These are phyloP conservation scores for Drosophila neutralis DNA, from an alignment of 2,888 invertebrate species.

Conservation along the genomic window DNA sequence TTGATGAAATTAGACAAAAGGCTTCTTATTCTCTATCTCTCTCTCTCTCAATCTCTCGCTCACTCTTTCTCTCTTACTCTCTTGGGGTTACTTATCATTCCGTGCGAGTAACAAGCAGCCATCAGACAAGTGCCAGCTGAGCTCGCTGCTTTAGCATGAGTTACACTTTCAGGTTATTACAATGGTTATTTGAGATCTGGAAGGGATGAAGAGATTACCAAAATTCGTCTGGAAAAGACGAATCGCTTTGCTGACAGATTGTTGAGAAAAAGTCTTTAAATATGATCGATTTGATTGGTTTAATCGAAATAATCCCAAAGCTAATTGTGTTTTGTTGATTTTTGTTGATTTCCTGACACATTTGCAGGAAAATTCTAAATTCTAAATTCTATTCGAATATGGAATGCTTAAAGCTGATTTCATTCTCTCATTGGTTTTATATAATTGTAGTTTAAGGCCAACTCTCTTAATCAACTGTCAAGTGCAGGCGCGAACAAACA, in stretches of 20 bases:
- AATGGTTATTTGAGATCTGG: slow-evolving; percentile 25
- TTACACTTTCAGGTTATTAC: slow-evolving; percentile 18
- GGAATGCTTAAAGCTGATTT: neutral
- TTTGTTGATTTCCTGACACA: neutral
- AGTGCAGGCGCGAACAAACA: neutral
- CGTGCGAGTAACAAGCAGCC: slow-evolving; percentile 30
- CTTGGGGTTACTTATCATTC: slow-evolving; percentile 54
- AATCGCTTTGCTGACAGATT: slow-evolving; percentile 41
- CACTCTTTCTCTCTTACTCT: neutral
- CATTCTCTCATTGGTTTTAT: neutral
- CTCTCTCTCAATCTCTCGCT: neutral
- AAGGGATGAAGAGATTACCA: slow-evolving; percentile 9
- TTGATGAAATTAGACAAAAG: slow-evolving; percentile 76
- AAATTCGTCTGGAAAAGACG: slow-evolving; percentile 18
- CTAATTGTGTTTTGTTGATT: neutral
- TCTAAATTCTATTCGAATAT: neutral
- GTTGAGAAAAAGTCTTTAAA: slow-evolving; percentile 7
- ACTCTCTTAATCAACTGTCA: neutral
- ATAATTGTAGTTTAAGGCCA: neutral
- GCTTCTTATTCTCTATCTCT: neutral
- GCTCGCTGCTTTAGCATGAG: slow-evolving; percentile 17
- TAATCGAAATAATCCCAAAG: slow-evolving; percentile 9
- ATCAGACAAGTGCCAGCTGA: slow-evolving; percentile 35
- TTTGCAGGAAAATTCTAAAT: too few species aligned
- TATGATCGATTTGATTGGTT: slow-evolving; percentile 15